Evolutionary conservation across 2,888 invertebrate genomes (phyloP).

Genomic region (Drosophila greeni): DNA sequence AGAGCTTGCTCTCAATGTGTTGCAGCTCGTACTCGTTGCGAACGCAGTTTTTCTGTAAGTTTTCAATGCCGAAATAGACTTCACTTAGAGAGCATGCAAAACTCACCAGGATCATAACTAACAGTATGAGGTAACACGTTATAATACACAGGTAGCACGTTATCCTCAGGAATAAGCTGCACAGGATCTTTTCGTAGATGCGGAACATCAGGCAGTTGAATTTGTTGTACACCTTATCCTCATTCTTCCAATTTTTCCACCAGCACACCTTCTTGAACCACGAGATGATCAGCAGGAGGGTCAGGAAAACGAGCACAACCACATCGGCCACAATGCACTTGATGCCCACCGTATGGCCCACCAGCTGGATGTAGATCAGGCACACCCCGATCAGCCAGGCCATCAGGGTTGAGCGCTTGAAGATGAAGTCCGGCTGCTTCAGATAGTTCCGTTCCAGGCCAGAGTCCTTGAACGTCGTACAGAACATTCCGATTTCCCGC

Average conservation of each 20-base stretch:
- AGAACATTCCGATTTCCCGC: neutral
- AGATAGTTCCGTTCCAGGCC: neutral
- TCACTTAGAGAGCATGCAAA: no score
- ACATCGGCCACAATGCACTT: neutral
- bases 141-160: neutral
- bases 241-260: neutral
- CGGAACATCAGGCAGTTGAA: neutral
- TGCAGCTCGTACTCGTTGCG: constrained; percentile 34
- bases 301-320: neutral
- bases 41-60: constrained; percentile 3
- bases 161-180: neutral
- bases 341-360: fast-evolving
- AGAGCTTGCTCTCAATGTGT: constrained; percentile 46
- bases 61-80: neutral
- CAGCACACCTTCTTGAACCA: neutral
- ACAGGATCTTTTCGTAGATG: neutral
- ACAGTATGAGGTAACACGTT: neutral
- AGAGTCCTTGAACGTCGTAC: neutral
- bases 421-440: constrained; percentile 53
- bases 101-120: constrained; percentile 44
- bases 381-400: neutral
- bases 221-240: neutral
- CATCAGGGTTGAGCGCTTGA: neutral
- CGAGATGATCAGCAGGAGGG: neutral
- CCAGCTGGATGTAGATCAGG: neutral